Evolutionary conservation across 1,140 invertebrate species (phyloP).

Genomic region (Hycleus cichorii): DNA sequence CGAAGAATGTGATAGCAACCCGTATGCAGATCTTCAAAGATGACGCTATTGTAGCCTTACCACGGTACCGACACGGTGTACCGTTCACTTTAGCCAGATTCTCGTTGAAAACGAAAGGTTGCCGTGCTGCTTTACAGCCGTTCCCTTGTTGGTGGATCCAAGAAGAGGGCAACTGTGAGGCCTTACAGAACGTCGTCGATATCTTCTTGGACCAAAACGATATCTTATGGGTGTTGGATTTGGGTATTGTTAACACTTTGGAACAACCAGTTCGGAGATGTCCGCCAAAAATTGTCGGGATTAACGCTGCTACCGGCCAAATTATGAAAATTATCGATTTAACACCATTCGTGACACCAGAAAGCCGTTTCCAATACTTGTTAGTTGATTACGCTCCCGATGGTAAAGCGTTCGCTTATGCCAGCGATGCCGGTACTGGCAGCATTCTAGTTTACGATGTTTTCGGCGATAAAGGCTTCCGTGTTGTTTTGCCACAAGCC

Average conservation of each 20-base stretch:
- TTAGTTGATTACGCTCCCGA: conserved; percentile 48
- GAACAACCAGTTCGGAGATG: conserved; percentile 54
- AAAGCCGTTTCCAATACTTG: conserved; percentile 57
- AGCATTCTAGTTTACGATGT: conserved; percentile 55
- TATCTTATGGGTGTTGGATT: conserved; percentile 54
- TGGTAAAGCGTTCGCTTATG: conserved; percentile 45
- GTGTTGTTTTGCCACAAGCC: conserved; percentile 49
- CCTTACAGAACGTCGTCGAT: conserved; percentile 53
- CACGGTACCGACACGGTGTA: conserved; percentile 49
- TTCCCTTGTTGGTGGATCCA: conserved; percentile 54
- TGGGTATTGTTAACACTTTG: conserved; percentile 51
- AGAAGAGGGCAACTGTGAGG: conserved; percentile 50
- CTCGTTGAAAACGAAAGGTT: conserved; percentile 39
- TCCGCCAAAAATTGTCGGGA: conserved; percentile 57
- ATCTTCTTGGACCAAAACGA: conserved; percentile 49
- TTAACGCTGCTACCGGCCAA: conserved; percentile 51
- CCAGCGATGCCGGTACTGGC: conserved; percentile 51
- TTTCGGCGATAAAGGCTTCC: conserved; percentile 42
- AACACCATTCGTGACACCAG: conserved; percentile 43
- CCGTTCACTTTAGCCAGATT: conserved; percentile 49
- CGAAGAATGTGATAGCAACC: conserved; percentile 52
- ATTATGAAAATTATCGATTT: conserved; percentile 54
- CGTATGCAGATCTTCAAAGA: conserved; percentile 48
- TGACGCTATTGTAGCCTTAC: conserved; percentile 47
- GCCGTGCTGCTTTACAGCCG: conserved; percentile 42